Conservation (phyloP, 2,888 invertebrate species). For the Drosophila kambysellisi region DNA sequence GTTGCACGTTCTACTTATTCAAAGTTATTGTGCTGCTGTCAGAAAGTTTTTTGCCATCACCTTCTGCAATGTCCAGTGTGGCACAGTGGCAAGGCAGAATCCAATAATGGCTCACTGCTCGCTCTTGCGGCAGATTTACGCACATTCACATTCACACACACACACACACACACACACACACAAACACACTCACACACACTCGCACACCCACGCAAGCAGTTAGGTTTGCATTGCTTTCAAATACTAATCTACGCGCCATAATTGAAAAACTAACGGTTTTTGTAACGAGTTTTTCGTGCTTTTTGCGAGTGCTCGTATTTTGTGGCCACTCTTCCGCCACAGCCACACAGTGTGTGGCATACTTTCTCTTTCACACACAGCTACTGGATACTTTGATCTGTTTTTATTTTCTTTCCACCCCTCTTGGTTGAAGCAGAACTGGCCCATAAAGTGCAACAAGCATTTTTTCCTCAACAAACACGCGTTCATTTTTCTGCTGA, state of each 20-base stretch:
- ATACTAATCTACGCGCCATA: slow-evolving; percentile 78
- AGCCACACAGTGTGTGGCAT: not conserved
- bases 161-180: slow-evolving; percentile 5
- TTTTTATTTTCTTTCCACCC: slow-evolving; percentile 13
- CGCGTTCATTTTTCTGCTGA: slow-evolving; percentile 65
- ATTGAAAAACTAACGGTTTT: slow-evolving; percentile 79
- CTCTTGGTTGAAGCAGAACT: slow-evolving; percentile 8
- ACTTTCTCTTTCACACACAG: slow-evolving; percentile 39
- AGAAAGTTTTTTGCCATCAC: slow-evolving; percentile 54
- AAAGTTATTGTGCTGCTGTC: slow-evolving; percentile 75
- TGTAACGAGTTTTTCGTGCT: slow-evolving; percentile 78
- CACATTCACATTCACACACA: slow-evolving; percentile 32
- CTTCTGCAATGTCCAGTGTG: slow-evolving; percentile 46
- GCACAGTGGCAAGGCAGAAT: slow-evolving; percentile 48
- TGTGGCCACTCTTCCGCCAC: slow-evolving; percentile 16
- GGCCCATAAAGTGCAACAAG: slow-evolving; percentile 65
- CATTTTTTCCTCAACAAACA: slow-evolving; percentile 56
- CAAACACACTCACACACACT: slow-evolving; percentile 4
- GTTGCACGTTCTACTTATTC: slow-evolving; percentile 63
- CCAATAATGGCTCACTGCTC: slow-evolving; percentile 64
- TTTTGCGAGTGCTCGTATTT: slow-evolving; percentile 63
- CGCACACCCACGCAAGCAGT: slow-evolving; percentile 11
- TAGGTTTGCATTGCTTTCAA: slow-evolving; percentile 61
- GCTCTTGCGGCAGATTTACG: slow-evolving; percentile 65
- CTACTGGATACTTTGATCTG: slow-evolving; percentile 35